A percentile compares a stretch with the other conserved stretches of the same genome.
These are phyloP conservation scores for Chrysotoxum bicinctum DNA, from an alignment of 2,888 invertebrate genomes.

Conservation along the genomic window DNA sequence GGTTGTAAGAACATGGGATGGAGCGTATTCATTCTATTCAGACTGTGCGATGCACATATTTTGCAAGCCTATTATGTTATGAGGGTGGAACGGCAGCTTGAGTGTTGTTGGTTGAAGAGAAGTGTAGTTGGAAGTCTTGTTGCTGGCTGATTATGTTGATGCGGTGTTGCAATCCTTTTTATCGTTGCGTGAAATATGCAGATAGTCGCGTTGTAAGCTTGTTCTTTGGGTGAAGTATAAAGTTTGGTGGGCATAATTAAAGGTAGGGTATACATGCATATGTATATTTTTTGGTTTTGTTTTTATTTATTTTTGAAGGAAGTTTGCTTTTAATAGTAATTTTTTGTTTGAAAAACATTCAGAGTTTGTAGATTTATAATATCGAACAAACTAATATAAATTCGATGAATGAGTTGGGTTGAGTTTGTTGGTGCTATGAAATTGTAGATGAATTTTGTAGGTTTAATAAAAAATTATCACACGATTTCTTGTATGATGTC, in stretches of 20 bases:
- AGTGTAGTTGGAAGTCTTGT: slow-evolving; percentile 21
- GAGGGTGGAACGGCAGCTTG: slow-evolving; percentile 18
- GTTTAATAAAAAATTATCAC: too few species aligned
- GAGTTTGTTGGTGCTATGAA: too few species aligned
- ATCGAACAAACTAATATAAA: too few species aligned
- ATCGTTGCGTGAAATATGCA: slow-evolving; percentile 71
- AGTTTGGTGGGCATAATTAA: neutral
- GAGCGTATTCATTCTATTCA: neutral
- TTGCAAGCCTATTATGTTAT: slow-evolving; percentile 33
- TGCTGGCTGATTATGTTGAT: slow-evolving; percentile 70
- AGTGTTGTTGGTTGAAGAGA: neutral
- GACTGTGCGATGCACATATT: slow-evolving; percentile 34
- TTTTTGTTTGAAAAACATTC: too few species aligned
- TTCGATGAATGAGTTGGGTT: too few species aligned
- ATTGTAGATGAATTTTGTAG: too few species aligned
- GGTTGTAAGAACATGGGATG: neutral
- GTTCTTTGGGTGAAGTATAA: slow-evolving; percentile 25
- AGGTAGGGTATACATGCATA: too few species aligned
- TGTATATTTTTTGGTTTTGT: too few species aligned
- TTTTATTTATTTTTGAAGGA: too few species aligned
- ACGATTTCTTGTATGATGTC: too few species aligned
- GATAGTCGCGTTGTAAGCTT: slow-evolving; percentile 55
- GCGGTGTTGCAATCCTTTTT: slow-evolving; percentile 66
- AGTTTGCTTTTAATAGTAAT: too few species aligned
- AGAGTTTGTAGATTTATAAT: too few species aligned